Conservation (phyloP, 2,888 invertebrate species). For the Lasioglossum figueresi region DNA sequence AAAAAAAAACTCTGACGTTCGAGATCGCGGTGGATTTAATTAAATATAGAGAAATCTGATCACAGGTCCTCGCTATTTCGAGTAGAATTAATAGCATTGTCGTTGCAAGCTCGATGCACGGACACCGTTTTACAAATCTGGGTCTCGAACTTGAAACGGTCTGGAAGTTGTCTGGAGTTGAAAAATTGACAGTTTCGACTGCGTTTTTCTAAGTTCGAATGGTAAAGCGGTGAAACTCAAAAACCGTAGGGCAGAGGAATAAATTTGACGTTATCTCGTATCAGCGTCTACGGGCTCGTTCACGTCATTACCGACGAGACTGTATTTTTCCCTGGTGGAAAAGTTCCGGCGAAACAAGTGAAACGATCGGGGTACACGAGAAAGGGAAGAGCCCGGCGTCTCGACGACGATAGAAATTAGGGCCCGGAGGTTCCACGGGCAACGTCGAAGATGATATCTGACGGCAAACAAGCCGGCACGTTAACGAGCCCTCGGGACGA, state of each 20-base stretch:
- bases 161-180: background rate
- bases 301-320: slow-evolving; percentile 4
- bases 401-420: slow-evolving; percentile 55
- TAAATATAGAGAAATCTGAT: background rate
- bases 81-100: background rate
- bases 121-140: background rate
- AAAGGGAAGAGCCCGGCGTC: slow-evolving; percentile 5
- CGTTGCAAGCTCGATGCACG: background rate
- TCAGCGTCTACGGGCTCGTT: background rate
- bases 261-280: background rate
- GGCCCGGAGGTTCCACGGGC: slow-evolving; percentile 51
- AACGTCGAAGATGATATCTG: slow-evolving; percentile 75
- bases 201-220: background rate
- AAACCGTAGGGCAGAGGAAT: background rate
- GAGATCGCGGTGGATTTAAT: background rate
- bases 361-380: slow-evolving; percentile 4
- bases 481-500: slow-evolving; percentile 73
- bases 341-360: slow-evolving; percentile 20
- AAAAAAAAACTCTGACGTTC: background rate
- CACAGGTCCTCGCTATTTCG: background rate
- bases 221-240: background rate
- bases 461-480: slow-evolving; percentile 76
- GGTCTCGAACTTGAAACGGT: background rate
- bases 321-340: slow-evolving; percentile 11
- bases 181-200: background rate